Evolutionary conservation across 2,888 invertebrate genomes (phyloP).

Genomic region (Cryptocheilus praepositus): DNA sequence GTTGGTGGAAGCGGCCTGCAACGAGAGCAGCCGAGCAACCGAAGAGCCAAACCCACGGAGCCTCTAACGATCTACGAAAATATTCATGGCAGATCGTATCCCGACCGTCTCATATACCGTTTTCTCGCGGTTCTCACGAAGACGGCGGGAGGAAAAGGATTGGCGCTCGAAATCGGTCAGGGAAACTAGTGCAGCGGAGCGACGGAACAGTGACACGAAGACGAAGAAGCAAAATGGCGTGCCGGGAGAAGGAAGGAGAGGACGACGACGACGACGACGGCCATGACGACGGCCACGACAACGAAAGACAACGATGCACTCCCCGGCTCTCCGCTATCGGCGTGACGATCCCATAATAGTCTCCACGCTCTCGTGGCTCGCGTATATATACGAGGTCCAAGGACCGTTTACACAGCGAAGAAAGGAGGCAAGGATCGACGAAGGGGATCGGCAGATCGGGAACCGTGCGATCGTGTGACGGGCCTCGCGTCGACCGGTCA

Average conservation of each 20-base stretch:
- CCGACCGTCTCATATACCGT: slow-evolving; percentile 41
- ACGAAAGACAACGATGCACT: slow-evolving; percentile 37
- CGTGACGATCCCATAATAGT: slow-evolving; percentile 55
- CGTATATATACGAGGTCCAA: slow-evolving; percentile 27
- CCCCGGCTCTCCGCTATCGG: slow-evolving; percentile 39
- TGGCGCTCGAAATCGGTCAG: slow-evolving; percentile 63
- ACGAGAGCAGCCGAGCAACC: slow-evolving; percentile 8
- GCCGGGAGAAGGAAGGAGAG: neutral
- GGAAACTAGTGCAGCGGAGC: slow-evolving; percentile 61
- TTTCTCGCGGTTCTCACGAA: slow-evolving; percentile 61
- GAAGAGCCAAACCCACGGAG: slow-evolving; percentile 22
- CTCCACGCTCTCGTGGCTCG: slow-evolving; percentile 44
- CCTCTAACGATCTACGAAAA: slow-evolving; percentile 49
- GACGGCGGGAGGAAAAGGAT: slow-evolving; percentile 42
- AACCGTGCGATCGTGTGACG: slow-evolving; percentile 59
- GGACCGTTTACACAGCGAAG: slow-evolving; percentile 41
- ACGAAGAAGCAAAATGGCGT: neutral
- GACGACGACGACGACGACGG: no score
- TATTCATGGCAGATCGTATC: slow-evolving; percentile 45
- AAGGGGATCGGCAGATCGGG: slow-evolving; percentile 49
- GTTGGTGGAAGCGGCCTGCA: slow-evolving; percentile 6
- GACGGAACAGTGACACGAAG: slow-evolving; percentile 50
- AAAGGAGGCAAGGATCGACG: slow-evolving; percentile 48
- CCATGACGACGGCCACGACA: no score
- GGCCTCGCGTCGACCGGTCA: slow-evolving; percentile 53